Conservation (phyloP, 2,113 vertebrate species). For the Phylloscopus whistleri region DNA sequence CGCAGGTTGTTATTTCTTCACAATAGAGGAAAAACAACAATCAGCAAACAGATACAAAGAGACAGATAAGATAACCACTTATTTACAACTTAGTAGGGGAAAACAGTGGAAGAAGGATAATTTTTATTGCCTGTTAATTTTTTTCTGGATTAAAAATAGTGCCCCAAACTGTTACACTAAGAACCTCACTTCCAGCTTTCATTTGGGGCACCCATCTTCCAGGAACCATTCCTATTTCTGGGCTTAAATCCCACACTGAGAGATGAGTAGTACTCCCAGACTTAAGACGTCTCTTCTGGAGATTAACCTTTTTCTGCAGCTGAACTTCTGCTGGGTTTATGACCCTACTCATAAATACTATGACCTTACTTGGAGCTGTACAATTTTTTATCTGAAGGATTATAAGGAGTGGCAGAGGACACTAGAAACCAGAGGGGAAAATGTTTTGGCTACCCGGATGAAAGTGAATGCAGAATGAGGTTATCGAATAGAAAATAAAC, state of each 20-base stretch:
- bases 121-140: neutral
- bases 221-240: neutral
- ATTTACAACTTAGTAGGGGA: neutral
- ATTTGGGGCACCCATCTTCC: neutral
- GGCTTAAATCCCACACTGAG: neutral
- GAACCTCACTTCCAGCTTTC: neutral
- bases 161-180: neutral
- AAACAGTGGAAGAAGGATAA: neutral
- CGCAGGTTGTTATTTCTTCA: neutral
- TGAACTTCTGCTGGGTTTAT: neutral
- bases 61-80: neutral
- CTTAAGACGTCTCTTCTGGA: neutral
- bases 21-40: neutral
- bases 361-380: neutral
- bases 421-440: neutral
- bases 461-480: neutral
- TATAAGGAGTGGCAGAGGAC: neutral
- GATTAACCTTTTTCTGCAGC: neutral
- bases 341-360: neutral
- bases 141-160: neutral
- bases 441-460: neutral
- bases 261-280: neutral
- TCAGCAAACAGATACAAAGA: neutral
- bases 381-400: neutral
- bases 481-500: neutral